A percentile compares a stretch with the other conserved stretches of the same genome.
Evolutionary conservation across 1,140 invertebrate species (phyloP).

Genomic region (Drosophila sp.): DNA sequence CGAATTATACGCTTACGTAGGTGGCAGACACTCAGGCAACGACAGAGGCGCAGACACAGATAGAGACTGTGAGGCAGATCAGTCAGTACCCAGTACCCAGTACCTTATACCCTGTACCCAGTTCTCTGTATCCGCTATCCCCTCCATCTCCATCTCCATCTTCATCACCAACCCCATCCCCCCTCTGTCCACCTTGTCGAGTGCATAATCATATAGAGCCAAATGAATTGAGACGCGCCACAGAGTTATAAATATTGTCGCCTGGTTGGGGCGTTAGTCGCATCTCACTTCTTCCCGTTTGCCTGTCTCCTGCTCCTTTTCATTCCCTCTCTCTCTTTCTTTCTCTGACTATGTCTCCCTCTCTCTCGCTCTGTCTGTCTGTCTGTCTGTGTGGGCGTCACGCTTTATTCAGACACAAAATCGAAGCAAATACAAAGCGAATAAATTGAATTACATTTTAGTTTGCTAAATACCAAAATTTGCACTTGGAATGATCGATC

Average conservation of each 20-base stretch:
- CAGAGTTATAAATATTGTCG: slow-evolving; percentile 81
- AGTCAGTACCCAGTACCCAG: slow-evolving; percentile 6
- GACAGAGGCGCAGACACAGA: slow-evolving; percentile 19
- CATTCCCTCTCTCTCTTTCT: neutral
- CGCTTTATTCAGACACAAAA: slow-evolving; percentile 33
- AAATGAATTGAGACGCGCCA: slow-evolving; percentile 83
- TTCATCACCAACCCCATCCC: neutral
- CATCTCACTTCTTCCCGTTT: slow-evolving; percentile 29
- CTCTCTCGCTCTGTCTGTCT: neutral
- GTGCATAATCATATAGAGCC: slow-evolving; percentile 47
- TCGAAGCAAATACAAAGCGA: slow-evolving; percentile 19
- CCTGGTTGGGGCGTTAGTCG: slow-evolving; percentile 53
- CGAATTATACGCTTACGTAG: slow-evolving; percentile 82
- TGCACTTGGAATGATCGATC: neutral
- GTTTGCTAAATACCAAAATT: slow-evolving; percentile 3
- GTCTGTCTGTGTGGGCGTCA: slow-evolving; percentile 39
- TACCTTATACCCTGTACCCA: no score
- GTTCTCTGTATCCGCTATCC: no score
- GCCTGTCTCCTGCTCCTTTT: neutral
- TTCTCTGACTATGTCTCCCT: neutral
- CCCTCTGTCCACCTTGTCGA: neutral
- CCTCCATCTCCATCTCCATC: no score
- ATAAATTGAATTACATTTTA: slow-evolving; percentile 18
- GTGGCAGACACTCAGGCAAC: slow-evolving; percentile 74
- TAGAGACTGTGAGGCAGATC: slow-evolving; percentile 1